These are phyloP conservation scores for Drosophila tsacasi DNA, from an alignment of 1,140 invertebrate species.

Conservation along the genomic window DNA sequence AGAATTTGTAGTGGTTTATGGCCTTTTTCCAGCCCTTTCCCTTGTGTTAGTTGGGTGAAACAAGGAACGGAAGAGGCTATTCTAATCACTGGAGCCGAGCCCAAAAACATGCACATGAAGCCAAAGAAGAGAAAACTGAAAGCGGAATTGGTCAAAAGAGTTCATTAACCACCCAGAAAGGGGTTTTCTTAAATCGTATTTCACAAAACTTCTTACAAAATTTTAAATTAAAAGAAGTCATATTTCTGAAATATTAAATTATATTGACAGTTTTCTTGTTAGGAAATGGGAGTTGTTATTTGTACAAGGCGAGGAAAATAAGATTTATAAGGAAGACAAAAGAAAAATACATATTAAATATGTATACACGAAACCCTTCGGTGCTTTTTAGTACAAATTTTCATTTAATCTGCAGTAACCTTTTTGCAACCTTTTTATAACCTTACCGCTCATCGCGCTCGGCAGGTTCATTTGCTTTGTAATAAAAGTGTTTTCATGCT, in stretches of 20 bases:
- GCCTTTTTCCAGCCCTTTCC: slow-evolving; percentile 19
- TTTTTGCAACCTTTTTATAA: not conserved
- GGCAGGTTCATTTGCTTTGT: slow-evolving; percentile 1
- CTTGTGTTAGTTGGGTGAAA: slow-evolving; percentile 27
- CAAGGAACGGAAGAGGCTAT: slow-evolving; percentile 52
- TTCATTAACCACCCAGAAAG: not conserved
- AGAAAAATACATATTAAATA: not conserved
- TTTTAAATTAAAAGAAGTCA: not conserved
- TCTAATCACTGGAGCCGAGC: slow-evolving; percentile 2
- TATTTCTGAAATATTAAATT: not conserved
- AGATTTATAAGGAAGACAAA: not conserved
- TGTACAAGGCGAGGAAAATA: not conserved
- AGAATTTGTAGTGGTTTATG: slow-evolving; percentile 12
- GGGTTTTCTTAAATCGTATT: not conserved
- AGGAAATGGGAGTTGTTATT: not conserved
- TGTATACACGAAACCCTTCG: too few species aligned
- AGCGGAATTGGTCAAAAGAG: slow-evolving; percentile 18
- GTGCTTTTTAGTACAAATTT: not conserved
- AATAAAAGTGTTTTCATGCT: not conserved
- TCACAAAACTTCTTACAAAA: not conserved
- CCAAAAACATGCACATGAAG: slow-evolving; percentile 18
- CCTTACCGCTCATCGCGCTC: not conserved
- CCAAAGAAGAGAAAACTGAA: not conserved
- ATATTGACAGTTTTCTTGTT: not conserved
- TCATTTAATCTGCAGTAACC: not conserved